Percentiles rank a stretch among this genome's conserved stretches.
Conservation (phyloP, 2,888 invertebrate species). For the Syrphus vitripennis region DNA sequence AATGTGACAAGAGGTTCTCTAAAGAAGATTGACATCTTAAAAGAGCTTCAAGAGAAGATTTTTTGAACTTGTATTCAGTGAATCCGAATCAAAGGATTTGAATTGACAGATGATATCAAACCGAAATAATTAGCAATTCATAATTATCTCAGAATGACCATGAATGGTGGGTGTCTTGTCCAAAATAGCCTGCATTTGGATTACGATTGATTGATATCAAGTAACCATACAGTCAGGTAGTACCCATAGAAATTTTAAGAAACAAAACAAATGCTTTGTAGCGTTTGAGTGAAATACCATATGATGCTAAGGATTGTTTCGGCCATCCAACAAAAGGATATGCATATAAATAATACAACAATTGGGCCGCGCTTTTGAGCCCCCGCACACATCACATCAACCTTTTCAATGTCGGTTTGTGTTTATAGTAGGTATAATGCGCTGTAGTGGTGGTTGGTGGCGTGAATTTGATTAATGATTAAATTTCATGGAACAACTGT, state of each 20-base stretch:
- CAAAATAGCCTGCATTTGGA: background rate
- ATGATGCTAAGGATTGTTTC: conserved; percentile 38
- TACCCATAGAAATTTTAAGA: conserved; percentile 44
- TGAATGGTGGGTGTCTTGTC: background rate
- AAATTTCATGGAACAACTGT: conserved; percentile 80
- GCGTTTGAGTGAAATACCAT: conserved; percentile 35
- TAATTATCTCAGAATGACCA: background rate
- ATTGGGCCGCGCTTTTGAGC: conserved; percentile 59
- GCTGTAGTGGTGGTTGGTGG: conserved; percentile 33
- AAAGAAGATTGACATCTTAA: conserved; percentile 5
- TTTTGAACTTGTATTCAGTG: background rate
- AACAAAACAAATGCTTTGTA: conserved; percentile 53
- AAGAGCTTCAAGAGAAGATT: conserved; percentile 7
- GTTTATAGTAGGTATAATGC: background rate
- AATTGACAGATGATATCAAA: background rate
- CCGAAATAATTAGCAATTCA: background rate
- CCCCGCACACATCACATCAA: conserved; percentile 27
- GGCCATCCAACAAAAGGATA: conserved; percentile 68
- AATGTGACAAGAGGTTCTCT: conserved; percentile 2
- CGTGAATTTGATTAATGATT: conserved; percentile 80
- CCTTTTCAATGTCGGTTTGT: background rate
- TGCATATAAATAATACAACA: conserved; percentile 66
- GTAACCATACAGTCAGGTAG: conserved; percentile 40
- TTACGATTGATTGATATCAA: conserved; percentile 41
- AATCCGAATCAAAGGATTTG: conserved; percentile 7